Evolutionary conservation across 1,140 invertebrate genomes (phyloP).

Genomic region (Heliconius melpomene): DNA sequence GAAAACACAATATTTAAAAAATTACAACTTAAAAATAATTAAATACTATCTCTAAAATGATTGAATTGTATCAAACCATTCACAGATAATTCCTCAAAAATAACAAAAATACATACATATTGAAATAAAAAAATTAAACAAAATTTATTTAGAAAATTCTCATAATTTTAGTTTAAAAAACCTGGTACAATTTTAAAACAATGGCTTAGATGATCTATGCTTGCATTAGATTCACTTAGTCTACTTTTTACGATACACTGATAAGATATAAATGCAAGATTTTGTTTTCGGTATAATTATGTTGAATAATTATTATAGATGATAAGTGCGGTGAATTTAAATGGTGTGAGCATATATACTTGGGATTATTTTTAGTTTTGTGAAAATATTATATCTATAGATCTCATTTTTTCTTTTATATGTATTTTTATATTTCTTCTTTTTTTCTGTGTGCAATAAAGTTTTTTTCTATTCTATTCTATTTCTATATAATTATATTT

Average conservation of each 20-base stretch:
- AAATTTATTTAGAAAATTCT: neutral
- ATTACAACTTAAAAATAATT: no score
- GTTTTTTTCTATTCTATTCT: no score
- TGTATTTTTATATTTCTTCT: no score
- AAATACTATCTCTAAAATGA: no score
- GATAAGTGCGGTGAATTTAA: neutral
- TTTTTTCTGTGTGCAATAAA: no score
- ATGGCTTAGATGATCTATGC: neutral
- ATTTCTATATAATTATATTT: no score
- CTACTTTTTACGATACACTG: conserved; percentile 4
- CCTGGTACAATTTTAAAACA: neutral
- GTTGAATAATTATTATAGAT: conserved; percentile 1
- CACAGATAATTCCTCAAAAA: no score
- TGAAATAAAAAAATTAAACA: neutral
- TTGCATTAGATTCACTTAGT: neutral
- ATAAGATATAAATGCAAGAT: neutral
- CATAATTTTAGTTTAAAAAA: neutral
- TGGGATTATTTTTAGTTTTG: neutral
- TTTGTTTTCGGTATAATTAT: neutral
- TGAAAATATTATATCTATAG: neutral
- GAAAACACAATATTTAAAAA: no score
- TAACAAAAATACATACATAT: neutral
- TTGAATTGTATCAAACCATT: no score
- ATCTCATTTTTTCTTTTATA: neutral
- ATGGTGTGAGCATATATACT: neutral